phyloP scores from a whole-genome alignment of 1,140 invertebrate species.

The Choristoneura fumiferana region DNA sequence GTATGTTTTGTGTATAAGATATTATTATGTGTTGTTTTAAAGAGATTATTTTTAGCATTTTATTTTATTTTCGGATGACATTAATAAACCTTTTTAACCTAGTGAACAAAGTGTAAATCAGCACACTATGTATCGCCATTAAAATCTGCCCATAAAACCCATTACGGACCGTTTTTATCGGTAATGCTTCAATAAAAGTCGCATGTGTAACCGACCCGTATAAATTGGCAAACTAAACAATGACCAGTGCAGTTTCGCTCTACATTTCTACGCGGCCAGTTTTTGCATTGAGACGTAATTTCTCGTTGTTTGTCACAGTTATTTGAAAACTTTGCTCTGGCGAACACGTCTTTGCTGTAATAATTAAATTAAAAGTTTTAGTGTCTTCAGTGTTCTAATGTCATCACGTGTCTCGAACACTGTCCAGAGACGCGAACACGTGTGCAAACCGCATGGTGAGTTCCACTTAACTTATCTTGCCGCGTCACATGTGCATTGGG shows the following conservation, averaged over 20 bases:
- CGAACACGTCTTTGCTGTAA: conserved; percentile 65
- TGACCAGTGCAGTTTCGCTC: conserved; percentile 66
- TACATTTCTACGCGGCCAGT: conserved; percentile 67
- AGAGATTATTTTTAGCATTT: no score
- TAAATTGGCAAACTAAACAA: conserved; percentile 77
- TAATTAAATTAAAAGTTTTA: conserved; percentile 52
- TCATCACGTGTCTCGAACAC: conserved; percentile 35
- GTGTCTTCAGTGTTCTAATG: conserved; percentile 54
- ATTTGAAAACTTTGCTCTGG: conserved; percentile 64
- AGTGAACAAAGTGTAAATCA: conserved; percentile 53
- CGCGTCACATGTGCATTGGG: conserved; percentile 7
- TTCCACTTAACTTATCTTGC: conserved; percentile 23
- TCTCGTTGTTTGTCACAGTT: conserved; percentile 69
- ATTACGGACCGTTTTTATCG: conserved; percentile 75
- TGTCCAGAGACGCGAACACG: conserved; percentile 49
- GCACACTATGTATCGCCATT: conserved; percentile 58
- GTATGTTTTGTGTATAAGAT: no score
- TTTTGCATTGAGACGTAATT: conserved; percentile 63
- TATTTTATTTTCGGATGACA: no score
- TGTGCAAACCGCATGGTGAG: conserved; percentile 56
- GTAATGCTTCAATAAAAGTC: conserved; percentile 76
- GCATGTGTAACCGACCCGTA: conserved; percentile 76
- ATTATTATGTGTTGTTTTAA: no score
- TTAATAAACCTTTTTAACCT: conserved; percentile 28
- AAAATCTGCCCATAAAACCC: conserved; percentile 72